phyloP scores from a whole-genome alignment of 1,140 invertebrate genomes.

The Drosophila azteca region DNA sequence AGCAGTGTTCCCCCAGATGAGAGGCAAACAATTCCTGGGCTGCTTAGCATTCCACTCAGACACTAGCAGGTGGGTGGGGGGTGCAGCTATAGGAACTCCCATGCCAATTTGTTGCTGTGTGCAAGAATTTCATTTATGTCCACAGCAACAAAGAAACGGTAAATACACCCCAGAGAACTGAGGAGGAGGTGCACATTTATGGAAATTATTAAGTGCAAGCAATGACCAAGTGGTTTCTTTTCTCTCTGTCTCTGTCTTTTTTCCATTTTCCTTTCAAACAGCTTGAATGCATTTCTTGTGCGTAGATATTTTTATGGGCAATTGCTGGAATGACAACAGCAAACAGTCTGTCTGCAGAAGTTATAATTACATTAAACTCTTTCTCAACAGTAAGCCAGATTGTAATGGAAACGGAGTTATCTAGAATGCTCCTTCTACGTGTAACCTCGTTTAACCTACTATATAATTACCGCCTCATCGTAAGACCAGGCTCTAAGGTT shows the following conservation, averaged over 20 bases:
- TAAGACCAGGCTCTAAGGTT: not conserved
- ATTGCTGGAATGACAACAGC: slow-evolving; percentile 6
- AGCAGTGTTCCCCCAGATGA: not conserved
- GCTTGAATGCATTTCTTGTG: slow-evolving; percentile 30
- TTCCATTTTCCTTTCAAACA: slow-evolving; percentile 16
- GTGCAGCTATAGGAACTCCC: slow-evolving; percentile 1
- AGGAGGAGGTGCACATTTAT: slow-evolving; percentile 45
- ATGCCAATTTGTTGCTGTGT: slow-evolving; percentile 53
- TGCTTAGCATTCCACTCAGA: slow-evolving; percentile 65
- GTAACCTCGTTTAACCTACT: not conserved
- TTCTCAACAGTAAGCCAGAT: not conserved
- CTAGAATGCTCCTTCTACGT: not conserved
- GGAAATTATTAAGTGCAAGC: slow-evolving; percentile 59
- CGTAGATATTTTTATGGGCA: slow-evolving; percentile 49
- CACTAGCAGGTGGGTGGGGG: slow-evolving; percentile 15
- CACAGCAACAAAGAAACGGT: slow-evolving; percentile 37
- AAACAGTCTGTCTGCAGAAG: not conserved
- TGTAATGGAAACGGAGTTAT: not conserved
- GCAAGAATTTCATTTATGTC: slow-evolving; percentile 54
- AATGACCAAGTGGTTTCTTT: slow-evolving; percentile 32
- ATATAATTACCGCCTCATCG: not conserved
- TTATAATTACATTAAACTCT: not conserved
- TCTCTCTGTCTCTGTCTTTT: slow-evolving; percentile 1
- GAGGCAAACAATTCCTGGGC: slow-evolving; percentile 2
- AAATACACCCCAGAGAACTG: slow-evolving; percentile 42